Base-by-base conservation (phyloP, 2,888 invertebrate species). In the Acronicta aceris region DNA sequence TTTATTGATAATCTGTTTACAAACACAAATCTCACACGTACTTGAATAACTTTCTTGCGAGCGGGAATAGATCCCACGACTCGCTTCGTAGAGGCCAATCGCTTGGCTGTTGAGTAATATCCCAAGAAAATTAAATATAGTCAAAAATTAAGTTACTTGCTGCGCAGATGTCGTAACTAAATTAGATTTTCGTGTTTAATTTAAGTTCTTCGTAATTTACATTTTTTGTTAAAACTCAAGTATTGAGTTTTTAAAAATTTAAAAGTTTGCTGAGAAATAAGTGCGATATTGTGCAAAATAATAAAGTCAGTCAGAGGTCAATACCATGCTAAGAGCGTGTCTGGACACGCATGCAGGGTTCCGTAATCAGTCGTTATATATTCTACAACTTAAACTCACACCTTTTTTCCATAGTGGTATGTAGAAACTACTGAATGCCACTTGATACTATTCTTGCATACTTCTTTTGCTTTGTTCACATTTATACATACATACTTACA, bases 171-270 rank as follows among this genome's bases (percentile, higher is more conserved):
- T 54, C 36, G 21, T 55, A 45, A 30, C 2, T 57, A 61, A 61
- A 70, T 61, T 54, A 46, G 45, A 38, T 50, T 66, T 61, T 33
- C 21, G 49, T 56, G 10, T 57, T 51, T 54, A 25, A 16, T 49
- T 65, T 59, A 55, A 60, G 17, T 59, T 52, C 3, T 3, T 16
- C n/a, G 8, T 9, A 16, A 33, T 41, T 48, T 33, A 43, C 2
- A 36, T 33, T 69, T 63, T 38, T 27, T 17, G 45, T 41, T 33
- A 51, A 67, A 27, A 21, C 8, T 5, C 38, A 1, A 13, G 41
- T 12, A 30, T 59, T 4, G 8, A 21, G 10, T 10, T n/a, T 40
- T 47, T 50, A 1, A n/a, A 38, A 38, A 0, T 38, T 38, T 38
- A 21, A 21, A 21, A 21, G n/a, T 36, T 2, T n/a, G 12, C 12